Base-by-base conservation (phyloP, 2,888 invertebrate genomes). In the Agriopis aurantiaria region DNA sequence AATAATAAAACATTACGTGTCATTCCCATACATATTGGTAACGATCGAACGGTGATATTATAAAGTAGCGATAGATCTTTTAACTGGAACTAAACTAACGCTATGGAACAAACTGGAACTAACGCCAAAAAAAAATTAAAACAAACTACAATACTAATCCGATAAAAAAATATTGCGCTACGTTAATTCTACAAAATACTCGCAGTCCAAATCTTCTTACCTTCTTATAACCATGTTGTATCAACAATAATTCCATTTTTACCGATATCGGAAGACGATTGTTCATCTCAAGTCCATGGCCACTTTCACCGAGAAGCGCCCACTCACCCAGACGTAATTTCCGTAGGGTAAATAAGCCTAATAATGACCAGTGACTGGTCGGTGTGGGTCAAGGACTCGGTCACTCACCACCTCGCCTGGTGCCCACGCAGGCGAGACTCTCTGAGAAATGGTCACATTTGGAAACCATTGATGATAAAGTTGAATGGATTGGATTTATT, bases 371-470 rank as follows among this genome's bases (percentile, higher is more conserved):
- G 41, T 17, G 75, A 48, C 67, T 73, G 71, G 40, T 64, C 69
- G 56, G 68, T 83, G 78, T 91, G 82, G 91, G 91, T 88, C 92
- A 92, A 91, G 92, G 91, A 85, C 84, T 81, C 86, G 90, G 88
- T 88, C 89, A 86, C 48, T 89, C 80, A 89, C 89, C 89, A 88
- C 85, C 45, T 89, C 80, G 89, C 88, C 89, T 79, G 75, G 66
- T 73, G 82, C 83, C 63, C 68, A 66, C 62, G 45, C 45, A 1
- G 33, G 43, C 57, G 59, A 73, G 70, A 65, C 33, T 59, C 67
- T 55, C 48, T 48, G 33, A 60, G 41, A 45, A 61, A 70, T 57
- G 17, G 17, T 55, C 23, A 59, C 52, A 68, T 63, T 65, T 41
- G 59, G 48, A 52, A 66, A 40, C 46, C 48, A 49, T 45, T 12